Conservation (phyloP, 2,888 invertebrate genomes). For the Drepanosiphum platanoidis region DNA sequence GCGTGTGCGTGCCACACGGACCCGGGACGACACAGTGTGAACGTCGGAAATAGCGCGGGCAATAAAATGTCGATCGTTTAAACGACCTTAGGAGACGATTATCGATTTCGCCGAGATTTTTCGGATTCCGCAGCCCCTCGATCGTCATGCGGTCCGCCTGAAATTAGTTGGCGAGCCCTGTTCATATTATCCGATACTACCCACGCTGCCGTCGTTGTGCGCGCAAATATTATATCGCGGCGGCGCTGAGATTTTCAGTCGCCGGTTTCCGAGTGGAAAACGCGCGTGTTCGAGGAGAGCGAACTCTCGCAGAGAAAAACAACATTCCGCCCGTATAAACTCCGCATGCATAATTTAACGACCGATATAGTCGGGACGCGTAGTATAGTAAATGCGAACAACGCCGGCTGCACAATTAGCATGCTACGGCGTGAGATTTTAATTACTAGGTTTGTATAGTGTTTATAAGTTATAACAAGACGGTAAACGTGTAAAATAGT, state of each 20-base stretch:
- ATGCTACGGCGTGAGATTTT: slow-evolving; percentile 40
- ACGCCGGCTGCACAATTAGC: background rate
- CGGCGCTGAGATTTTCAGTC: background rate
- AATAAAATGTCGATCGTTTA: background rate
- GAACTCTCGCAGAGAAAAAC: background rate
- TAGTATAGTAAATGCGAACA: slow-evolving; percentile 11
- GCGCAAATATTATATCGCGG: background rate
- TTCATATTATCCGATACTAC: no score
- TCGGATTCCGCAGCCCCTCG: no score
- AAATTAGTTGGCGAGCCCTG: background rate
- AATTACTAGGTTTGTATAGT: slow-evolving; percentile 26
- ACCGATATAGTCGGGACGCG: background rate
- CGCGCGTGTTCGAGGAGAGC: background rate
- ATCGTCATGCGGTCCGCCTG: no score
- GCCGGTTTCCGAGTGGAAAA: background rate
- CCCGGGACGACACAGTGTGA: background rate
- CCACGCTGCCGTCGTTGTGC: background rate
- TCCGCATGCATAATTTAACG: slow-evolving; percentile 3
- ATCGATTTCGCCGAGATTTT: background rate
- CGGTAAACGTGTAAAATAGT: background rate
- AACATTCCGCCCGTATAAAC: background rate
- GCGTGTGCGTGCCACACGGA: background rate
- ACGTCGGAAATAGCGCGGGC: background rate
- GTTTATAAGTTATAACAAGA: slow-evolving; percentile 20
- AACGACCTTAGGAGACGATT: background rate